phyloP scores from a whole-genome alignment of 2,113 vertebrate genomes.

The Pandion haliaetus region DNA sequence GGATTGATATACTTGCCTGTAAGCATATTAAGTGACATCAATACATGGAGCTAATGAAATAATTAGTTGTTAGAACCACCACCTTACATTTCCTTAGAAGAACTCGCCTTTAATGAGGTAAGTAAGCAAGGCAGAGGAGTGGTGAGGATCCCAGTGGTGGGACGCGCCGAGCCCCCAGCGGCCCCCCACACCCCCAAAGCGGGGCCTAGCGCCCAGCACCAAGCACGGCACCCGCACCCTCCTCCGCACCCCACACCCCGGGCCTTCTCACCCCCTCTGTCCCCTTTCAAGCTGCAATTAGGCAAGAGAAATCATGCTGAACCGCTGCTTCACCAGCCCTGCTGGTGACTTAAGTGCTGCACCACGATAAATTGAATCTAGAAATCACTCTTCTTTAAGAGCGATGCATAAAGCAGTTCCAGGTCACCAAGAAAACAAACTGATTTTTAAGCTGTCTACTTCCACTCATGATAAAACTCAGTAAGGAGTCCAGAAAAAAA shows the following conservation, averaged over 20 bases:
- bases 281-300: background rate
- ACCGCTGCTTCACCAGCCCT: rapidly evolving
- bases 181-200: no score
- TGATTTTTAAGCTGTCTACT: background rate
- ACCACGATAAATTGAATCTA: background rate
- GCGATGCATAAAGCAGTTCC: background rate
- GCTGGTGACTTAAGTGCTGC: no score
- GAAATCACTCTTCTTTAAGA: background rate
- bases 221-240: background rate
- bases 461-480: background rate
- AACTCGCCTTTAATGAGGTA: background rate
- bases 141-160: no score
- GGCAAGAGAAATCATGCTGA: background rate
- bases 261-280: background rate
- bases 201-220: constrained; percentile 25
- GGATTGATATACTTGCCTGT: background rate
- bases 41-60: background rate
- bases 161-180: no score
- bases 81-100: background rate
- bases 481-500: background rate
- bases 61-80: background rate
- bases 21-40: background rate
- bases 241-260: background rate
- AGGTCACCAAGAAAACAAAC: background rate
- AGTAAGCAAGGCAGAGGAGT: background rate